phyloP scores from a whole-genome alignment of 2,888 invertebrate species.

The Melanostoma scalare region DNA sequence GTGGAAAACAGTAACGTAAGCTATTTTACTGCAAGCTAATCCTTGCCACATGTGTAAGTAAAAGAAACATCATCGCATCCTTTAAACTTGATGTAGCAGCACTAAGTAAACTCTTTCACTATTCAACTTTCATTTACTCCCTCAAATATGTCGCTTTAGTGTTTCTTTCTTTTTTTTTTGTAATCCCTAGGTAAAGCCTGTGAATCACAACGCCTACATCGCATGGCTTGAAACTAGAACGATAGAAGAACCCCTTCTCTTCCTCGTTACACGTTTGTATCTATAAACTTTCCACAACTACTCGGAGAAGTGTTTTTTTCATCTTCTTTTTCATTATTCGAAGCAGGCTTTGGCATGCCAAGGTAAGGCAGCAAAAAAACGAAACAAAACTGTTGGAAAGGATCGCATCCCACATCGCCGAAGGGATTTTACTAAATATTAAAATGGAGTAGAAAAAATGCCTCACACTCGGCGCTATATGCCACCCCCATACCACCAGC shows the following conservation, averaged over 20 bases:
- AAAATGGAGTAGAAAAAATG: constrained; percentile 50
- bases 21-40: constrained; percentile 35
- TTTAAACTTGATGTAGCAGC: constrained; percentile 31
- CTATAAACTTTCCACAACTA: constrained; percentile 36
- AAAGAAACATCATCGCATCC: constrained; percentile 49
- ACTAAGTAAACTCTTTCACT: constrained; percentile 54
- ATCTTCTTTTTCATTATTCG: neutral
- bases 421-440: constrained; percentile 67
- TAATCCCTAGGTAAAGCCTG: constrained; percentile 41
- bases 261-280: constrained; percentile 35
- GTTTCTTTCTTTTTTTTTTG: constrained; percentile 20
- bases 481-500: constrained; percentile 34
- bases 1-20: constrained; percentile 21
- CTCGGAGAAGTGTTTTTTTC: constrained; percentile 2
- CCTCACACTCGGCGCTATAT: constrained; percentile 24
- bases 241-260: constrained; percentile 24
- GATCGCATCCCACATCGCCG: constrained; percentile 53
- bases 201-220: constrained; percentile 63
- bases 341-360: neutral
- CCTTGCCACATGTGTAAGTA: constrained; percentile 1
- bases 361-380: constrained; percentile 47
- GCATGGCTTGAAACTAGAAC: constrained; percentile 40
- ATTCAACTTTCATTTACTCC: constrained; percentile 52
- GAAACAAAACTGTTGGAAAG: constrained; percentile 46
- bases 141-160: constrained; percentile 30